A percentile compares a stretch with the other conserved stretches of the same genome.
Evolutionary conservation across 2,113 vertebrate genomes (phyloP).

Genomic region (Microcebus murinus): DNA sequence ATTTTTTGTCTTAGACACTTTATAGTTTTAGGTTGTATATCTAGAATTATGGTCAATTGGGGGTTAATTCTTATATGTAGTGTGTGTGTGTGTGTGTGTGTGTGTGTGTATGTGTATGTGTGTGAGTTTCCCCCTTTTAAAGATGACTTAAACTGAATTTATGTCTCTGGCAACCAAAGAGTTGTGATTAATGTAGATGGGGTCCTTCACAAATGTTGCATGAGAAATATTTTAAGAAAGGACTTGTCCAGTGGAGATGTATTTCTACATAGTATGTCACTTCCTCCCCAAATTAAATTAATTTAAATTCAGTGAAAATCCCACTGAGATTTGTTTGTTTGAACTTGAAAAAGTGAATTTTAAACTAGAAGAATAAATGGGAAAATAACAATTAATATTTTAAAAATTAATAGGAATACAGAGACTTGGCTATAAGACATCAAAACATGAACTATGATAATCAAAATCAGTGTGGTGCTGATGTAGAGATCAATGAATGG

Average conservation of each 20-base stretch:
- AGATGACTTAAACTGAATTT: slow-evolving; percentile 43
- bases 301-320: slow-evolving; percentile 35
- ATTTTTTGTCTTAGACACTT: background rate
- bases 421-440: background rate
- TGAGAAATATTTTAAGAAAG: slow-evolving; percentile 52
- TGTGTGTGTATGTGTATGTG: too few species aligned
- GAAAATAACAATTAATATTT: background rate
- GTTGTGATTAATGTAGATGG: background rate
- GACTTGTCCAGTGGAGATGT: background rate
- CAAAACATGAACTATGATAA: background rate
- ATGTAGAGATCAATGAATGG: background rate
- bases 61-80: background rate
- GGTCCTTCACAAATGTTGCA: background rate
- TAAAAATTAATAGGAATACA: slow-evolving; percentile 32
- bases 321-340: slow-evolving; percentile 41
- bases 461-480: background rate
- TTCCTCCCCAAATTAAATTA: background rate
- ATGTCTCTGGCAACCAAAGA: background rate
- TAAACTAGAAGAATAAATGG: slow-evolving; percentile 33
- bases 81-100: too few species aligned
- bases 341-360: slow-evolving; percentile 15
- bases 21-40: slow-evolving; percentile 11
- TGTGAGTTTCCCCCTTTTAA: background rate
- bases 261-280: background rate
- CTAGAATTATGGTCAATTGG: slow-evolving; percentile 9